These are phyloP conservation scores for Stramonita haemastoma DNA, from an alignment of 2,888 invertebrate genomes.

Conservation along the genomic window DNA sequence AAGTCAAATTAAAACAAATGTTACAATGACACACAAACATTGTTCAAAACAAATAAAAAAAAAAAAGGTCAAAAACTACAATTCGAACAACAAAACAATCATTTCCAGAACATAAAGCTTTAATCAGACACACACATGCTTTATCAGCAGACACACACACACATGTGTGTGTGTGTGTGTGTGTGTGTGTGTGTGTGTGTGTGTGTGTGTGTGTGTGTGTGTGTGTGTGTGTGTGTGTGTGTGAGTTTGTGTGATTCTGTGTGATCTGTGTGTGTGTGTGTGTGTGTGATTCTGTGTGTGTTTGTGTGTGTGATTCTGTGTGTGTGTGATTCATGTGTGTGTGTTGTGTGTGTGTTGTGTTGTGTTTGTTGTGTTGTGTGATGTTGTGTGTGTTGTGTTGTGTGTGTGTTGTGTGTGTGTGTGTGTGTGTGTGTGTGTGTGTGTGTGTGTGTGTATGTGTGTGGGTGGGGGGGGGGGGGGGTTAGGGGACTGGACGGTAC, in stretches of 20 bases:
- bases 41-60: too few species aligned
- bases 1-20: too few species aligned
- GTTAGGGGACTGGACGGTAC: too few species aligned
- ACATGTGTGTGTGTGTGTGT: too few species aligned
- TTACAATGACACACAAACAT: too few species aligned
- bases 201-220: background rate
- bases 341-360: too few species aligned
- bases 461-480: background rate
- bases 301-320: background rate
- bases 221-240: background rate
- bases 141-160: too few species aligned
- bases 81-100: too few species aligned
- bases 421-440: background rate
- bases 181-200: background rate
- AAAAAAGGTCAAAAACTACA: too few species aligned
- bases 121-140: too few species aligned
- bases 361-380: background rate
- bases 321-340: background rate
- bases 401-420: background rate
- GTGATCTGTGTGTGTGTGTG: background rate
- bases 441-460: background rate
- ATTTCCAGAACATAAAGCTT: too few species aligned
- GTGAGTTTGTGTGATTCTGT: too few species aligned
- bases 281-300: background rate
- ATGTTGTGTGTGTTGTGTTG: background rate